Base-by-base conservation (phyloP, 37 sponge, comb jelly and placozoan genomes). In the Bolinopsis microptera region DNA sequence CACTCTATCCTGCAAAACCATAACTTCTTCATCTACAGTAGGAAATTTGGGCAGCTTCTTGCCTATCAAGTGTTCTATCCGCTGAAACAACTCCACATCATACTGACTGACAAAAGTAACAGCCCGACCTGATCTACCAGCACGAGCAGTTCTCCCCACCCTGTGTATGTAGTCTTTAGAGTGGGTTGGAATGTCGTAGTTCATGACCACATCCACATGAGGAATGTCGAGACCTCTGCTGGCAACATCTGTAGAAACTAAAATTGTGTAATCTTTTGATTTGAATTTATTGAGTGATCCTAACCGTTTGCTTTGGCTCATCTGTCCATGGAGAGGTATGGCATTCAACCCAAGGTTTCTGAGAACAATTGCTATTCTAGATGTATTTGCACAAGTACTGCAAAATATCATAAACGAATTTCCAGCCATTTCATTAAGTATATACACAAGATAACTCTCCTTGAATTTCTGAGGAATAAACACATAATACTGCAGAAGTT, bases 361-460 rank as follows among this genome's bases (percentile, higher is more conserved):
- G 0, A 98, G 93, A 94, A 98, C 21, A 38, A 98, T 69, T 0
- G 97, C 94, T 0, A 96, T 97, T 33, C 99, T 97, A 92, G 33
- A 86, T 0, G 96, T 93, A 92, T 98, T 98, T 48, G 92, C 95
- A 77, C 99, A 98, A n/a, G 99, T 98, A 69, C 95, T 96, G 95
- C 99, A 98, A 94, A 98, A 98, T 16, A 98, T 96, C 97, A 98
- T 98, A 94, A 98, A 96, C 0, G 99, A 97, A 92, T 97, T 98
- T 23, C 99, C 99, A 8, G 97, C 95, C 67, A 98, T 92, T 41
- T 98, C 99, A 94, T 98, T 98, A 32, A 98, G 93, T 30, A 98
- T 96, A 68, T 97, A 96, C 0, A 97, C 99, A 75, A 98, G 93
- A 82, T 98, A 98, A 93, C 97, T 96, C 39, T 98, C 99, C 93